Base-by-base conservation (phyloP, 1,140 invertebrate species). In the Apocrypta bakeri region DNA sequence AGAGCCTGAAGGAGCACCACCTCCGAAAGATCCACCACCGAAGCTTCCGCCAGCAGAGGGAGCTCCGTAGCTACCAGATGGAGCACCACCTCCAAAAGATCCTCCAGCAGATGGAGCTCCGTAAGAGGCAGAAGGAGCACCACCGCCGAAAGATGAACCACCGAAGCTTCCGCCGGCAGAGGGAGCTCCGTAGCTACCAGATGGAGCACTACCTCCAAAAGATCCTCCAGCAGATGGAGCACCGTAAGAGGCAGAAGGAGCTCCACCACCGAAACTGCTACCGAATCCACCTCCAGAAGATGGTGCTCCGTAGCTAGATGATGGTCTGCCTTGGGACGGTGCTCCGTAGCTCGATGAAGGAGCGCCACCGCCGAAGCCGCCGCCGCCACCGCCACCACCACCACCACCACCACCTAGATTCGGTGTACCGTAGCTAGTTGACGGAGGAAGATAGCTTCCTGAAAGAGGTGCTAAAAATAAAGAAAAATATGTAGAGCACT, bases 351-450 rank as follows among this genome's bases (percentile, higher is more conserved):
- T 89, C 21, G 85, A 85, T 1, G 86, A 86, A 11, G 86, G 86
- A 25, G 81, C 76, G 33, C 85, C 85, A 14, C 85, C 85, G 24
- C 87, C 86, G 17, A 68, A 79, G 6, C 78, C 82, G n/a, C 88
- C 84, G 24, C 86, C 84, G 29, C 90, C 72, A 61, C 87, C 82
- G 4, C 83, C 81, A 33, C 87, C 83, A 66, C 86, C 79, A 63
- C 84, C 84, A 33, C 86, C 84, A 29, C 88, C 87, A 7, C 92
- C 91, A 33, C 91, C 88, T 61, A 92, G 83, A 75, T 93, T 92
- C 74, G 93, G 93, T n/a, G 92, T 92, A 2, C 93, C 92, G 76
- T 93, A 93, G 73, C 91, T 92, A 7, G 91, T 92, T 0, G 92
- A 92, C 29, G 92, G 92, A 56, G 92, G 91, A 37, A 92, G 85